Evolutionary conservation across 2,888 invertebrate genomes (phyloP), one percentile per base, ranked within the genome.

Genomic region (Macropis europaea): DNA sequence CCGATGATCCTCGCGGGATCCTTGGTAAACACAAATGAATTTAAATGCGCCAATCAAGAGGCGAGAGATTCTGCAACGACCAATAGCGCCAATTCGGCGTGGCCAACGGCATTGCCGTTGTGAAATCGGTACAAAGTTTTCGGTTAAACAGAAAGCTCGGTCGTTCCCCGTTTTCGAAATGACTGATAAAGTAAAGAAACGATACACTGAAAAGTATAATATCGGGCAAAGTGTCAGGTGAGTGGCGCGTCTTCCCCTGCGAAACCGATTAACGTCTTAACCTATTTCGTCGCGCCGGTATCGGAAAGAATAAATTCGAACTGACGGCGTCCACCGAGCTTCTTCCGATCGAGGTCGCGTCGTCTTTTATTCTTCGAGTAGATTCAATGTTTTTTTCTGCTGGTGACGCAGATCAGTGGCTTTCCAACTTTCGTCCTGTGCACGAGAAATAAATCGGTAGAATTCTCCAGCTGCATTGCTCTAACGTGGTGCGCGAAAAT

Each of bases 231-330:
- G n/a, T 34, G 71, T 61, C 56, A 54, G 56, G 73, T 73, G 28
- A 73, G 66, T 42, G 53, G 11, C 38, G 17, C 1, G 34, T 50
- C 43, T 53, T 54, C 26, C 19, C 1, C 26, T 30, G 30, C 5
- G 7, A 66, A 61, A 24, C 2, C 54, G 24, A 43, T 73, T 56
- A 72, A 50, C 59, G 24, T n/a, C 61, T 72, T 73, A 73, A 73
- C 73, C 73, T 73, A 64, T 73, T 47, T 64, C 11, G 7, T 19
- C 36, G 1, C 3, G 17, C 57, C n/a, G n/a, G 13, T 3, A 7
- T 15, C 6, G 17, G 9, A 28, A 48, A 42, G 56, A 19, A 30
- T 62, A 72, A n/a, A 73, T 66, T 66, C 52, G n/a, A 73, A 61
- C 50, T 47, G 73, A 61, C 66, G 43, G 34, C 32, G 22, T 47